Evolutionary conservation across 1,140 invertebrate genomes (phyloP), one percentile per base, ranked within the genome.

Genomic region (Drosophila busckii): DNA sequence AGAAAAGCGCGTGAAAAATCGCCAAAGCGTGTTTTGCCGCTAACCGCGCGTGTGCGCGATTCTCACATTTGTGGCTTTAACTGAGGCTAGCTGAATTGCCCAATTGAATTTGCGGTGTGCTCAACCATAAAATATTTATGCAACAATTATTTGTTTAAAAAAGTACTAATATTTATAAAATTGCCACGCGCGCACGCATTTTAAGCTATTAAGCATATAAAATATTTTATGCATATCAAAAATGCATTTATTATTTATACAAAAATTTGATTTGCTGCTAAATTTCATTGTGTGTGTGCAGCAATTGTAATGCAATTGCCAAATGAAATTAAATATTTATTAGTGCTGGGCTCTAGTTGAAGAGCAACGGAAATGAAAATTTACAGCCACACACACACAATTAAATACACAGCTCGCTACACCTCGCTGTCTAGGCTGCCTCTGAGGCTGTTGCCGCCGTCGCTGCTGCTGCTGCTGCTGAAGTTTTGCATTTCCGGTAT

Each of bases 401-500:
- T 17, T 6, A 46, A 17, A 7, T 9, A 26, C n/a, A 25, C 31
- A 53, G 4, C 61, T 28, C 9, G 15, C n/a, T n/a, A n/a, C n/a
- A n/a, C n/a, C n/a, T n/a, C n/a, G 28, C 31, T 20, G 23, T 34
- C 35, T 20, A 17, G 37, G 13, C 48, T 29, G 56, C 20, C 25
- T 37, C 42, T 23, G 41, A 32, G 55, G 71, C 41, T 46, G 42
- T 42, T 40, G 45, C 50, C 55, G 67, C 35, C 50, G 58, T 40
- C 64, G 26, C 26, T 62, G 66, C 45, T 28, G 31, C 40, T 32
- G 46, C 53, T 71, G 69, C 34, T 59, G 69, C 44, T 73, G 55
- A 75, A 83, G 70, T 70, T 82, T 83, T 75, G 75, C 75, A 82
- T 82, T 82, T 82, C 75, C 75, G 75, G 75, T 76, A 82, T 70